Conservation (phyloP, 2,797 vertebrate genomes). For the Rhinoraja longicauda region DNA sequence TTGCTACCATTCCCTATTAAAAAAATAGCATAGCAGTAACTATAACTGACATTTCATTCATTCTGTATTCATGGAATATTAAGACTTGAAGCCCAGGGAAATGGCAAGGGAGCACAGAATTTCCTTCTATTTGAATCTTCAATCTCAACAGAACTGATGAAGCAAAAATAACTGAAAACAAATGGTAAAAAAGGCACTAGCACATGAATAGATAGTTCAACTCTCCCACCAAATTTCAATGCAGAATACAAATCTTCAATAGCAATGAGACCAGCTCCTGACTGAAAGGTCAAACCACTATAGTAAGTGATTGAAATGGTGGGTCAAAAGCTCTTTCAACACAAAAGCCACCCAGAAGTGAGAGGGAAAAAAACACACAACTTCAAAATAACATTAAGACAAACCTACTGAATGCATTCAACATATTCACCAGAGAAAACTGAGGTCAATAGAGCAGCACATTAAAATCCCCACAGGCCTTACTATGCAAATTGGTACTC, state of each 20-base stretch:
- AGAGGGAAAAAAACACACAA: neutral
- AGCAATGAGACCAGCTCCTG: neutral
- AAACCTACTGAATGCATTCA: neutral
- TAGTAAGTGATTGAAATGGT: neutral
- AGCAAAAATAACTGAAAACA: neutral
- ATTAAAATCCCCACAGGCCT: neutral
- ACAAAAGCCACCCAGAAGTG: neutral
- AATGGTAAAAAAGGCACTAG: too few species aligned
- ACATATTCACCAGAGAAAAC: neutral
- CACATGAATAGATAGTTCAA: neutral
- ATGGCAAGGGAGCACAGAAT: neutral
- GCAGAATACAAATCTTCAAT: neutral
- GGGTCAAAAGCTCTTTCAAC: neutral
- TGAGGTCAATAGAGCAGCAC: neutral
- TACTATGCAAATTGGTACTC: neutral
- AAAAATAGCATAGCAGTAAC: neutral
- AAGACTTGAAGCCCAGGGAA: neutral
- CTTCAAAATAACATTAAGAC: neutral
- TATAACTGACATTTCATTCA: neutral
- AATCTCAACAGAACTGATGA: neutral
- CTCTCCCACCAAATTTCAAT: neutral
- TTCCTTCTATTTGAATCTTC: neutral
- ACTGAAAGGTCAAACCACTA: slow-evolving; percentile 16
- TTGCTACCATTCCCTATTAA: neutral
- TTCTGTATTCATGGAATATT: neutral